phyloP scores from a whole-genome alignment of 1,140 invertebrate genomes.

The Aphelenchoides besseyi region DNA sequence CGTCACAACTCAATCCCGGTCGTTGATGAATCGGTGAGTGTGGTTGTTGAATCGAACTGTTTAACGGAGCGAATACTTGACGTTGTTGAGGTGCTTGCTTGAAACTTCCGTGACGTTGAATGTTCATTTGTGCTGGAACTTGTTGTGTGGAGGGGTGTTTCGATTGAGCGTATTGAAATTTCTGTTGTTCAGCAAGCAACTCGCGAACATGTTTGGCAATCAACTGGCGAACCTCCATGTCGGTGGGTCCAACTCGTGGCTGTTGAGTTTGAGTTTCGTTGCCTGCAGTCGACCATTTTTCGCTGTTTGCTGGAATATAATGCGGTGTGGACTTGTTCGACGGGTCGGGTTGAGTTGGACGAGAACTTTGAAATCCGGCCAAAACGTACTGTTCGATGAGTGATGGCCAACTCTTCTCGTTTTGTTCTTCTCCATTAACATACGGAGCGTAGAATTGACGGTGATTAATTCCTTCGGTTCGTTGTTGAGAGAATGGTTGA shows the following conservation, averaged over 20 bases:
- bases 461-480: background rate
- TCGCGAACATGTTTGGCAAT: background rate
- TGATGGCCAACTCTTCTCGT: background rate
- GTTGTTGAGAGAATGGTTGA: background rate
- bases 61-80: slow-evolving; percentile 23
- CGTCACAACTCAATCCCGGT: slow-evolving; percentile 36
- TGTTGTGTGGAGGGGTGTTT: slow-evolving; percentile 5
- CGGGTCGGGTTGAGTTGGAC: background rate
- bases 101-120: background rate
- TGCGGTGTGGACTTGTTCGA: background rate
- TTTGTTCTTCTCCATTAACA: background rate
- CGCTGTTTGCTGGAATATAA: background rate
- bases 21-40: background rate
- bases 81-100: slow-evolving; percentile 9
- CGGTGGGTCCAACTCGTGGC: background rate
- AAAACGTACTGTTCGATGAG: background rate
- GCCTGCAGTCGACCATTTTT: slow-evolving; percentile 5
- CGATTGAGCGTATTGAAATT: background rate
- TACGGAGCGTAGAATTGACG: background rate
- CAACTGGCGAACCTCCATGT: background rate
- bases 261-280: background rate
- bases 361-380: background rate
- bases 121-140: slow-evolving; percentile 4
- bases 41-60: slow-evolving; percentile 22
- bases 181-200: background rate